These are phyloP conservation scores for Blastobasis lacticolella DNA, from an alignment of 2,888 invertebrate genomes.

Conservation along the genomic window DNA sequence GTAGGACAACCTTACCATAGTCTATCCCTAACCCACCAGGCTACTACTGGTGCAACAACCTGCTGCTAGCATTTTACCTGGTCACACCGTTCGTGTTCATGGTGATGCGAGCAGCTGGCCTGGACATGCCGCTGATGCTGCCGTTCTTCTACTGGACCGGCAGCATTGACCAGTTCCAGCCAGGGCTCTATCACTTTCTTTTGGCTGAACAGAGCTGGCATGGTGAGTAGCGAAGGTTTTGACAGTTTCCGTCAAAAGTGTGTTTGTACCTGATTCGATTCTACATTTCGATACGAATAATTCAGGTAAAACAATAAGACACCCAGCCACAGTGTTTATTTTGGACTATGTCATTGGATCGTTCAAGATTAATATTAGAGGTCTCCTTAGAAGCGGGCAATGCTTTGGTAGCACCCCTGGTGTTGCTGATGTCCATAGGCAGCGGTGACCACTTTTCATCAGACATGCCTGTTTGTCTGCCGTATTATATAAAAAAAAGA, in stretches of 20 bases:
- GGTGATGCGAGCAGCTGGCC: constrained; percentile 27
- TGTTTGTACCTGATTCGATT: too few species aligned
- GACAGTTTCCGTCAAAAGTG: not conserved
- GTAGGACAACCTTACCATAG: not conserved
- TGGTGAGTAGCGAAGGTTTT: constrained; percentile 27
- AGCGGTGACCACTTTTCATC: too few species aligned
- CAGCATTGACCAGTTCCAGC: constrained; percentile 38
- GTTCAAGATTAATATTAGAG: too few species aligned
- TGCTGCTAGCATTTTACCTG: constrained; percentile 38
- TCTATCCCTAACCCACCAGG: constrained; percentile 22
- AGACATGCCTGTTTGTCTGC: too few species aligned
- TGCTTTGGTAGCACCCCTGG: too few species aligned
- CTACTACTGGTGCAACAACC: constrained; percentile 48
- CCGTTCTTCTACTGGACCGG: constrained; percentile 57
- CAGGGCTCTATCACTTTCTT: constrained; percentile 31
- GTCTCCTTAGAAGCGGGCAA: too few species aligned
- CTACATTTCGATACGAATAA: too few species aligned
- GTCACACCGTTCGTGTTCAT: constrained; percentile 34
- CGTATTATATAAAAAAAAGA: too few species aligned
- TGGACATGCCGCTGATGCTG: constrained; percentile 32
- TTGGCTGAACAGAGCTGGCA: constrained; percentile 42
- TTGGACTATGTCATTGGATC: too few species aligned
- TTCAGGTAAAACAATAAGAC: too few species aligned
- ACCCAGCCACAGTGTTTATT: too few species aligned
- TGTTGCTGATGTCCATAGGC: too few species aligned